Base-by-base conservation (phyloP, 2,797 vertebrate species). In the Acrossocheilus fasciatus region DNA sequence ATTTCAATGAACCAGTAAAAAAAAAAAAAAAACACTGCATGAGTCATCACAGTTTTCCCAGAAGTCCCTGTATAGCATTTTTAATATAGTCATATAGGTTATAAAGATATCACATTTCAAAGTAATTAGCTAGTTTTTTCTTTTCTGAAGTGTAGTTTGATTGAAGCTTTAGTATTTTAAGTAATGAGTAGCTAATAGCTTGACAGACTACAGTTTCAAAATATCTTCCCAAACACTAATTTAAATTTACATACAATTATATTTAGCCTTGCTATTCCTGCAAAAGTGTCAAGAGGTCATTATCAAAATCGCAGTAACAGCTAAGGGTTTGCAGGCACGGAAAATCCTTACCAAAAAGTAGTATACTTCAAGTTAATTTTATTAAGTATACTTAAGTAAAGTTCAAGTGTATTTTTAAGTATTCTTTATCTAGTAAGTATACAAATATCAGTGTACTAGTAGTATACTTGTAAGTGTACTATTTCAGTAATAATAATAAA, bases 191-290 rank as follows among this genome's bases (percentile, higher is more conserved):
- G 6, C 14, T 34, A 66, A 74, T 50, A 74, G 26, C 45, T 50
- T 78, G 36, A 41, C 6, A 78, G 7, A 41, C 3, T 59, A n/a
- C 34, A 14, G 54, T 62, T 41, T 41, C 14, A 43, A n/a, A 62
- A 36, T 43, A 41, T n/a, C 76, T 59, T 59, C 12, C 20, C 54
- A 39, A 78, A 59, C 36, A 18, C 36, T 41, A 23, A 36, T 62
- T 43, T 43, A 59, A 3, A 57, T 78, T 78, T 76, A 20, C 26
- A 57, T 54, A 54, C 52, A 62, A 9, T 78, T 78, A 62, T 62
- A 8, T 78, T 43, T 79, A 43, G 12, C 14, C 77, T 39, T 39
- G 12, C 59, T 47, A 12, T 66, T 66, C 18, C 41, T 47, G 39
- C n/a, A 45, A 30, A 66, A 8, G 8, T 81, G 41, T 81, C 39